Percentiles rank a stretch among this genome's conserved stretches.
These are phyloP conservation scores for Peromyscus polionotus DNA, from an alignment of 2,113 vertebrate species.

Conservation along the genomic window DNA sequence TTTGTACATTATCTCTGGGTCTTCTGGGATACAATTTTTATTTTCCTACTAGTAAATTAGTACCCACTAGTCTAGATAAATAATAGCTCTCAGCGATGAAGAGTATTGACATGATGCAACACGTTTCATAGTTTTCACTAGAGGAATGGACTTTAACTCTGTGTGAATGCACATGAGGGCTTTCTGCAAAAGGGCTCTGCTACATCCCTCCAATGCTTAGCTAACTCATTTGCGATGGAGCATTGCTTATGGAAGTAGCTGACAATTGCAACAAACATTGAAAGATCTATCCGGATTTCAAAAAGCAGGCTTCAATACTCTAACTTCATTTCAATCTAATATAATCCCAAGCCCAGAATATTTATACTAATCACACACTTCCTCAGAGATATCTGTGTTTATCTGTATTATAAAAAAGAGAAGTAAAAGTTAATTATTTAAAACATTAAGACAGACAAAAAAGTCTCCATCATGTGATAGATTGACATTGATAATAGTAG, in stretches of 20 bases:
- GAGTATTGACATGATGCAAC: background rate
- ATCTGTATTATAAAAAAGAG: background rate
- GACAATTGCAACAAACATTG: background rate
- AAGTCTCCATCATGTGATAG: background rate
- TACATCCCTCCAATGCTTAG: background rate
- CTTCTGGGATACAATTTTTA: background rate
- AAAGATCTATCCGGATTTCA: background rate
- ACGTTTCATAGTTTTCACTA: background rate
- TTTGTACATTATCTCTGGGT: background rate
- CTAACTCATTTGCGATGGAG: background rate
- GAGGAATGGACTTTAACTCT: background rate
- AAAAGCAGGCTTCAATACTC: background rate
- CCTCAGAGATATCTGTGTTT: constrained; percentile 18
- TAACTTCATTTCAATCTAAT: background rate
- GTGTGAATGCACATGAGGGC: too few species aligned
- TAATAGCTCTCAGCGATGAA: background rate
- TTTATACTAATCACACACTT: background rate
- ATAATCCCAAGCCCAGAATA: background rate
- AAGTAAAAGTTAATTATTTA: background rate
- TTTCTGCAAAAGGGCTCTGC: background rate
- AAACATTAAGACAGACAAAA: background rate
- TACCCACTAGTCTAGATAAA: background rate
- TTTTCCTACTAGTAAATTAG: background rate
- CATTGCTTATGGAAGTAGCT: background rate
- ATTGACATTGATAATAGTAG: background rate